phyloP scores from a whole-genome alignment of 2,797 vertebrate species.

The Paratrypauchen microcephalus region DNA sequence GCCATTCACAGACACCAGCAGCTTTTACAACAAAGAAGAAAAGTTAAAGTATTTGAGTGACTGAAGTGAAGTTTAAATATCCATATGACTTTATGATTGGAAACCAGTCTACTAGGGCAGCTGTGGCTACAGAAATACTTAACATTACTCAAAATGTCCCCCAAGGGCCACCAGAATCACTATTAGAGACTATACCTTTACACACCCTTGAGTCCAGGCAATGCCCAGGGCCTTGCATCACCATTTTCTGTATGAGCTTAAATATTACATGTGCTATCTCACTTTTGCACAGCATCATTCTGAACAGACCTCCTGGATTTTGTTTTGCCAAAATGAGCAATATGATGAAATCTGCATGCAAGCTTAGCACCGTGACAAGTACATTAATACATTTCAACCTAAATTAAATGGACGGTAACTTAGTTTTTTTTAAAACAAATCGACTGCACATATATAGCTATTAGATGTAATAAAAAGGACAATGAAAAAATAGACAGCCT shows the following conservation, averaged over 20 bases:
- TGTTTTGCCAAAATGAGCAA: conserved; percentile 2
- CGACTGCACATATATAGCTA: too few species aligned
- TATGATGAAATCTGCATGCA: conserved; percentile 12
- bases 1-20: neutral
- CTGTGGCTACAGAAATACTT: too few species aligned
- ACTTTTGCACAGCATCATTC: conserved; percentile 4
- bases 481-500: conserved; percentile 6
- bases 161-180: neutral
- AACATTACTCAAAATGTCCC: neutral
- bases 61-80: neutral
- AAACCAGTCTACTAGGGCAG: too few species aligned
- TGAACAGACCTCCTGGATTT: conserved; percentile 5
- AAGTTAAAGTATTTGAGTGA: neutral
- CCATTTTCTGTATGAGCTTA: neutral
- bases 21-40: neutral
- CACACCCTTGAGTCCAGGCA: neutral
- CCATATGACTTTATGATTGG: too few species aligned
- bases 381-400: conserved; percentile 17
- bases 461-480: neutral
- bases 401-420: conserved; percentile 15
- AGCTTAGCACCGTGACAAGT: conserved; percentile 2
- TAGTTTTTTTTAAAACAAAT: neutral
- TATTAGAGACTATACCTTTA: neutral
- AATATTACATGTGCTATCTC: conserved; percentile 1
- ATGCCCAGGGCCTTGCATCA: too few species aligned